Evolutionary conservation across 1,140 invertebrate genomes (phyloP), one percentile per base, ranked within the genome.

Genomic region (Acyrthosiphon pisum): DNA sequence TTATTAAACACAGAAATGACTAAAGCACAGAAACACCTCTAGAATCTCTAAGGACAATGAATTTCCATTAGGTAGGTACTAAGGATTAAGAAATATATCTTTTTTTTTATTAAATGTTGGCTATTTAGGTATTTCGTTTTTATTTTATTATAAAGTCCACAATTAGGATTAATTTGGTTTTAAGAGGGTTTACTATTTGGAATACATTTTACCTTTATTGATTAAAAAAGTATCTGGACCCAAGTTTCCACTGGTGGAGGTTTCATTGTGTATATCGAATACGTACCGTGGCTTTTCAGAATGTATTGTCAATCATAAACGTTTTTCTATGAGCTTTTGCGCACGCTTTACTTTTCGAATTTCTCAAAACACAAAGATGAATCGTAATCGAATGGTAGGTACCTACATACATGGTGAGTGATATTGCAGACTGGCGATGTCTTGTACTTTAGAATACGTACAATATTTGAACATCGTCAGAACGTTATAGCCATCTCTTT

Each of bases 321-420:
- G 44, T 48, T 89, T 50, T n/a, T n/a, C 30, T 89, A 35, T 50
- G 7, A 53, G 48, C 44, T 89, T 89, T 50, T 89, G 30, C 87
- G 46, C 87, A 89, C 87, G 87, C 87, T 89, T 89, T 89, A 88
- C 30, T 22, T n/a, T 89, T 89, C 20, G 11, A 44, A 89, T 53
- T 89, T 50, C 30, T 89, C 30, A 50, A 89, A 41, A 53, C 46
- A 11, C 9, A 14, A 22, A 0, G 8, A 41, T 83, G 22, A 83
- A 41, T 44, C 8, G 22, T 84, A 23, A n/a, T 81, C 35, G 50
- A 81, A 14, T 41, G 81, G 22, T 37, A 84, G 23, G 7, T 37
- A 23, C n/a, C n/a, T n/a, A n/a, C 23, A 83, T 41, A 37, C 2
- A 18, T 6, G 20, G 22, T 83, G 2, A 22, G 37, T 37, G 6